Evolutionary conservation across 2,797 vertebrate species (phyloP).

Genomic region (Nasua narica): DNA sequence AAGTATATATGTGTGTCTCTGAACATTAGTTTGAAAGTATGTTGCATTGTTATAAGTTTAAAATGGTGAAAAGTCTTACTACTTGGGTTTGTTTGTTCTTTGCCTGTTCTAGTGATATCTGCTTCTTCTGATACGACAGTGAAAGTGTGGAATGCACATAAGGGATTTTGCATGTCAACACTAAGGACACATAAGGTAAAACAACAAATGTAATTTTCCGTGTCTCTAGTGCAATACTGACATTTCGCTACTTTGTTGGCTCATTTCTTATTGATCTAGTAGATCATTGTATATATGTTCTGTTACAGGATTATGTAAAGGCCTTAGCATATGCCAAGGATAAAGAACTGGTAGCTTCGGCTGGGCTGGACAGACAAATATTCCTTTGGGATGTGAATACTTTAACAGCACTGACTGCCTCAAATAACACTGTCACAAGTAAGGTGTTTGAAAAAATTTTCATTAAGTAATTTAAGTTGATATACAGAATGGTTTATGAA

Average conservation of each 20-base stretch:
- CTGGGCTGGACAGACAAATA: conserved; percentile 98
- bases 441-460: conserved; percentile 76
- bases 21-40: neutral
- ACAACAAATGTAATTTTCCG: neutral
- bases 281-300: conserved; percentile 45
- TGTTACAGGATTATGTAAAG: conserved; percentile 95
- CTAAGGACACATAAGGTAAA: conserved; percentile 97
- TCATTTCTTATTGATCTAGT: neutral
- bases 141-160: conserved; percentile 99
- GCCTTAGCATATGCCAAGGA: conserved; percentile 98
- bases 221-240: neutral
- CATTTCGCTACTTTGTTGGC: neutral
- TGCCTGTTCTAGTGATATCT: conserved; percentile 92
- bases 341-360: conserved; percentile 98
- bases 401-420: conserved; percentile 97
- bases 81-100: conserved; percentile 34
- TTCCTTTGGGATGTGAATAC: conserved; percentile 99
- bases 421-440: conserved; percentile 99
- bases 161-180: conserved; percentile 99
- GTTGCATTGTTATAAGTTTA: neutral
- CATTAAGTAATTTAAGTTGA: conserved; percentile 11
- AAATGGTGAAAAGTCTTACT: conserved; percentile 11
- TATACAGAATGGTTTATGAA: conserved; percentile 39
- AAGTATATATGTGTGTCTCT: neutral
- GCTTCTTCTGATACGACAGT: conserved; percentile 99